Base-by-base conservation (phyloP, 2,113 vertebrate genomes). In the Alligator mississippiensis region DNA sequence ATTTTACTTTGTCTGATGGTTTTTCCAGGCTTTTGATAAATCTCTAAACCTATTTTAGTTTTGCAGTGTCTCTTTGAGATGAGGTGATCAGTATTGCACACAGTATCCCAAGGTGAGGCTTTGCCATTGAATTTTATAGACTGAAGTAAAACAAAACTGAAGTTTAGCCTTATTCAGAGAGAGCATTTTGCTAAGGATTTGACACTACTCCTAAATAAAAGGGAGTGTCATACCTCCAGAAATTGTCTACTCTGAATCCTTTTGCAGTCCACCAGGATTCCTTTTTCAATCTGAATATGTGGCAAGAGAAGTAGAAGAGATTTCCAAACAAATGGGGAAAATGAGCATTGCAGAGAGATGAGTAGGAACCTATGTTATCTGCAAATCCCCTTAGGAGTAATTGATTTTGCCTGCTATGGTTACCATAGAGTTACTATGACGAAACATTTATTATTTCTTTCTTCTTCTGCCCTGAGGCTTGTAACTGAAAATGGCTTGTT, bases 331-430 rank as follows among this genome's bases (percentile, higher is more conserved):
- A 87, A 72, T 84, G 47, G 64, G 38, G 34, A 47, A 24, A 34
- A 72, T 89, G 83, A 60, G 34, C 76, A 30, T 81, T 77, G 70
- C 82, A 82, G 79, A 84, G 77, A 88, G 80, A 76, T 95, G 84
- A 89, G 93, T 91, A 62, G 84, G 91, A 97, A 93, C 72, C 80
- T 87, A 1, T 96, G 86, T 95, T 92, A 90, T 81, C 85, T 93
- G n/a, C 85, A 95, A 87, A 95, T 94, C 64, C 90, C 89, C 84
- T 78, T 77, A 79, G 62, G 88, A 81, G 80, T 96, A 95, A 95
- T 96, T 96, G 96, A 96, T 95, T 97, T 96, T 92, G 87, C 85
- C 84, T 92, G 70, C 92, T 96, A 87, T 97, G 93, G 82, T 96
- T 97, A 95, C 94, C 86, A 85, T 88, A 89, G 54, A 83, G 30